Evolutionary conservation across 2,888 invertebrate species (phyloP).

Genomic region (Galeruca laticollis): DNA sequence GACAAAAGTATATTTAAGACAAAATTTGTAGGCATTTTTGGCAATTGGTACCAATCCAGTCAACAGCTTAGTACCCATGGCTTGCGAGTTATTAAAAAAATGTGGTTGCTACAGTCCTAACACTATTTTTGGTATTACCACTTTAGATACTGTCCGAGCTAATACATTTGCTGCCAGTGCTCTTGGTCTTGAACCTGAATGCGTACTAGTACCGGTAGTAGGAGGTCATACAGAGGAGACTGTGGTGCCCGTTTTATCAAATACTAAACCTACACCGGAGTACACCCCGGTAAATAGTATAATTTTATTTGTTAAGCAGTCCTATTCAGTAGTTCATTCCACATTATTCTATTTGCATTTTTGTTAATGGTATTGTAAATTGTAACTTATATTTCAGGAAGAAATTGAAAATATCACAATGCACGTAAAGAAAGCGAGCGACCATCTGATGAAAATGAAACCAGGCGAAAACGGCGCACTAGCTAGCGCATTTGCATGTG

Average conservation of each 20-base stretch:
- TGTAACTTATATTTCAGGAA: constrained; percentile 53
- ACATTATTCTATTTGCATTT: background rate
- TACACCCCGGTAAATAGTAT: constrained; percentile 57
- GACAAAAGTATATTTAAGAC: background rate
- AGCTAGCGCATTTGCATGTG: constrained; percentile 74
- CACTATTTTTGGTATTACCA: constrained; percentile 80
- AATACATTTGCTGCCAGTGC: constrained; percentile 80
- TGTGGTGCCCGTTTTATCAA: constrained; percentile 82
- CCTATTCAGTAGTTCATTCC: background rate
- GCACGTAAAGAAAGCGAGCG: constrained; percentile 72
- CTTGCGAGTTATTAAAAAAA: constrained; percentile 76
- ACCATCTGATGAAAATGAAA: constrained; percentile 75
- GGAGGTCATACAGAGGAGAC: constrained; percentile 84
- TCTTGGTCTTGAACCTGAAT: constrained; percentile 73
- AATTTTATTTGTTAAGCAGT: background rate
- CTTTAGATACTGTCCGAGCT: constrained; percentile 79
- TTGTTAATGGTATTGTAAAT: background rate
- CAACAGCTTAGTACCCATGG: constrained; percentile 79
- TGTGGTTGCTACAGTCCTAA: constrained; percentile 74
- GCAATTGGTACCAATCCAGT: constrained; percentile 69
- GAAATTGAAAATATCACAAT: constrained; percentile 61
- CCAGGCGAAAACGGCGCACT: constrained; percentile 72
- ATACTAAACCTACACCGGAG: constrained; percentile 69
- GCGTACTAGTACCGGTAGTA: constrained; percentile 79
- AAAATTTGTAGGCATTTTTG: constrained; percentile 64